A percentile compares a stretch with the other conserved stretches of the same genome.
These are phyloP conservation scores for Hymenopus coronatus DNA, from an alignment of 2,888 invertebrate genomes.

Conservation along the genomic window DNA sequence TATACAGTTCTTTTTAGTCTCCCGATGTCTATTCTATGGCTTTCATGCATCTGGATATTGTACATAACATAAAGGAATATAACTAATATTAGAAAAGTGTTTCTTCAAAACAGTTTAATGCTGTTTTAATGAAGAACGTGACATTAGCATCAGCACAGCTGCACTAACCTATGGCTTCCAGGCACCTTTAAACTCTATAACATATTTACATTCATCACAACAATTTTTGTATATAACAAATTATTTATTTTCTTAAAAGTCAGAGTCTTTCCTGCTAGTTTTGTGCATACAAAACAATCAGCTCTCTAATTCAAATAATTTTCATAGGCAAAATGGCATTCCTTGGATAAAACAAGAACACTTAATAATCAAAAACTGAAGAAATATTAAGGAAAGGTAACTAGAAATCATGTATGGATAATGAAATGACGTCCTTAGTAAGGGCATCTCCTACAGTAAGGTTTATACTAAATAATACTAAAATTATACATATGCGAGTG, in stretches of 20 bases:
- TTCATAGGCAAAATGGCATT: neutral
- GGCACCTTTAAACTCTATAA: constrained; percentile 21
- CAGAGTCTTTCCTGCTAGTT: neutral
- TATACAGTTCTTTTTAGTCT: neutral
- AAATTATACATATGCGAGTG: neutral
- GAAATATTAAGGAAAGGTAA: neutral
- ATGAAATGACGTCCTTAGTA: neutral
- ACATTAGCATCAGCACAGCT: neutral
- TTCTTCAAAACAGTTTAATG: neutral
- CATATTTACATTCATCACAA: constrained; percentile 4
- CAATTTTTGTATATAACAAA: constrained; percentile 11
- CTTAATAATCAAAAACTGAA: neutral
- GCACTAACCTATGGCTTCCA: constrained; percentile 8
- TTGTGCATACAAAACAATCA: neutral
- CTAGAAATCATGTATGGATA: neutral
- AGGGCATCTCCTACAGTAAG: neutral
- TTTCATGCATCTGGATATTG: neutral
- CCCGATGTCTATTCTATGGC: neutral
- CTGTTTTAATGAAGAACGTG: neutral
- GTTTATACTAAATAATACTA: neutral
- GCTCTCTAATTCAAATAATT: neutral
- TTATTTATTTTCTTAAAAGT: constrained; percentile 5
- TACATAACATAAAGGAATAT: neutral
- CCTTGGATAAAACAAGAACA: neutral
- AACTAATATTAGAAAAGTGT: neutral